Evolutionary conservation across 2,888 invertebrate species (phyloP), one percentile per base, ranked within the genome.

Genomic region (Lasioglossum leucozonium): DNA sequence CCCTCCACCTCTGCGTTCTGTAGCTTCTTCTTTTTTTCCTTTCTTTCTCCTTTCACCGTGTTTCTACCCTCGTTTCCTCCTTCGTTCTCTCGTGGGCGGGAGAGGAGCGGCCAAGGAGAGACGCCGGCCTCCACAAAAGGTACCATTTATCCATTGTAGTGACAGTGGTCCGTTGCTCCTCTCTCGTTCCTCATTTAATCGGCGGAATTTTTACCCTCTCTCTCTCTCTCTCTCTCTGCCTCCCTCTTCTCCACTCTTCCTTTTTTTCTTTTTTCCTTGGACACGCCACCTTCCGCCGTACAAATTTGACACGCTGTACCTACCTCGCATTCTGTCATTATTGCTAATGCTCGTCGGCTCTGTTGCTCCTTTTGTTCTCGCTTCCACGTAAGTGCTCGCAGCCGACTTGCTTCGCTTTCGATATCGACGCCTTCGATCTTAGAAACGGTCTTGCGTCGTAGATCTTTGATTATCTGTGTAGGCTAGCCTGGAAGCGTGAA

Each of bases 131-230:
- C 65, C 73, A 90, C 88, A 90, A 90, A 91, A 91, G 91, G 82
- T 79, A 85, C 85, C 91, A 89, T 87, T 85, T 90, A 82, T 88
- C 84, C 87, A 80, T 88, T 87, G 77, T 79, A 82, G 91, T 77
- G 87, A 90, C 90, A 85, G 84, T 81, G 82, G 72, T 51, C 80
- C 65, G 47, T 42, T 78, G 78, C 82, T 86, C 76, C 72, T 76
- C 78, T 72, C 13, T 73, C 87, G 81, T 81, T 65, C 72, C 77
- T 80, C 51, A 83, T 82, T 90, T 86, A 90, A 86, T 84, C 90
- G 79, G 26, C 72, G 51, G 73, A 72, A 81, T 81, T 84, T 88
- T 85, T 74, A 55, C 77, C 67, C 72, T 42, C 75, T 34, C 18
- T 26, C 71, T 34, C 26, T 22, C 75, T 47, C 16, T 30, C 55